Conservation (phyloP, 2,888 invertebrate genomes). For the Hypomecis atomaria region DNA sequence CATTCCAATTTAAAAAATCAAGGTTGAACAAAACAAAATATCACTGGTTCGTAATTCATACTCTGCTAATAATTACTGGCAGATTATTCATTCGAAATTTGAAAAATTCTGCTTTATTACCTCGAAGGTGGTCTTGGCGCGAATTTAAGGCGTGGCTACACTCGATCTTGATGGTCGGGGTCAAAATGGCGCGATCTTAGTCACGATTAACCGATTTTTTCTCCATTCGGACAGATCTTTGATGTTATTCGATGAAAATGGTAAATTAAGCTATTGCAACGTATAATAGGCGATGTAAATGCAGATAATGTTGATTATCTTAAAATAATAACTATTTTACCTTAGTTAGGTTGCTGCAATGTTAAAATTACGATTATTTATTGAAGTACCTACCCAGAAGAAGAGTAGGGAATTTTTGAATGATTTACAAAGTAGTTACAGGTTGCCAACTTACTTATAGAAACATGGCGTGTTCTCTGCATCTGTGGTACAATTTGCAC, state of each 20-base stretch:
- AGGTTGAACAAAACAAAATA: conserved; percentile 19
- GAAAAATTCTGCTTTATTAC: conserved; percentile 41
- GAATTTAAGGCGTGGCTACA: conserved; percentile 53
- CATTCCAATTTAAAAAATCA: conserved; percentile 40
- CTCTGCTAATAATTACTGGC: conserved; percentile 50
- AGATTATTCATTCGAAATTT: conserved; percentile 58
- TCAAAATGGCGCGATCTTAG: conserved; percentile 39
- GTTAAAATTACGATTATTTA: background rate
- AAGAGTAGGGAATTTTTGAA: too few relatives aligned
- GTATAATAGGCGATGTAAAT: conserved; percentile 14
- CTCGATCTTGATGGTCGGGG: conserved; percentile 37
- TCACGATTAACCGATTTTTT: conserved; percentile 41
- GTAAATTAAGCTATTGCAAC: conserved; percentile 30
- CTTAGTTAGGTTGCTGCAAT: conserved; percentile 2
- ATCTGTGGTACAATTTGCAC: too few relatives aligned
- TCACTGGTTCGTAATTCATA: conserved; percentile 46
- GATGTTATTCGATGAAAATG: conserved; percentile 25
- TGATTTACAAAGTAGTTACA: too few relatives aligned
- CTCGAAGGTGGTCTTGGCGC: conserved; percentile 58
- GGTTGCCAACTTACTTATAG: too few relatives aligned
- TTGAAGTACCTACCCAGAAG: too few relatives aligned
- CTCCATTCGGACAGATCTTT: conserved; percentile 26
- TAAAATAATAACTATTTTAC: conserved; percentile 3
- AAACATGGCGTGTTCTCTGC: too few relatives aligned
- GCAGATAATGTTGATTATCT: conserved; percentile 14